Percentiles rank a stretch among this genome's conserved stretches.
Evolutionary conservation across 2,797 vertebrate species (phyloP).

Genomic region (Diceros bicornis): DNA sequence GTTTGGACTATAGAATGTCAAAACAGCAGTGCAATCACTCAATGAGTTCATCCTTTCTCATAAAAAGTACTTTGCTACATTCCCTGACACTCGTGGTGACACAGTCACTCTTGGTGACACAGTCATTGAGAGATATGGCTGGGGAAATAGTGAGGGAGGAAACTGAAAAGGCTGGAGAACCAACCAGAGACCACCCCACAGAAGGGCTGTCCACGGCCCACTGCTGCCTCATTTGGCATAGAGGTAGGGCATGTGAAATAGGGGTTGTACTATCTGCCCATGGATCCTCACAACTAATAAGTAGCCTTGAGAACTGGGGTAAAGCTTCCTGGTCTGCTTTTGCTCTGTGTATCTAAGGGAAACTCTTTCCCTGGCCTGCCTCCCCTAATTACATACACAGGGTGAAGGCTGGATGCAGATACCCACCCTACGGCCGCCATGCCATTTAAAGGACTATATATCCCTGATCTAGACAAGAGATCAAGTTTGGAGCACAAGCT

Average conservation of each 20-base stretch:
- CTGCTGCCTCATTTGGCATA: background rate
- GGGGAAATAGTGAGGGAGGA: background rate
- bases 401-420: background rate
- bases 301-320: too few species aligned
- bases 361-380: background rate
- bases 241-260: accelerated
- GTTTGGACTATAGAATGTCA: background rate
- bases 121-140: background rate
- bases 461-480: background rate
- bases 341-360: background rate
- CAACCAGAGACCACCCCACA: background rate
- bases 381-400: background rate
- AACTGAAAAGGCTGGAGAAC: background rate
- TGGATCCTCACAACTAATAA: background rate
- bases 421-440: too few species aligned
- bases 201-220: background rate
- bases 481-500: background rate
- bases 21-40: background rate
- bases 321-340: background rate
- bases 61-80: background rate
- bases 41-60: background rate
- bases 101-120: background rate
- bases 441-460: background rate
- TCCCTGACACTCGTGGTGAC: background rate
- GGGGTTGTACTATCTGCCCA: background rate